phyloP scores from a whole-genome alignment of 1,140 invertebrate species.

The Bradynema listronoti region DNA sequence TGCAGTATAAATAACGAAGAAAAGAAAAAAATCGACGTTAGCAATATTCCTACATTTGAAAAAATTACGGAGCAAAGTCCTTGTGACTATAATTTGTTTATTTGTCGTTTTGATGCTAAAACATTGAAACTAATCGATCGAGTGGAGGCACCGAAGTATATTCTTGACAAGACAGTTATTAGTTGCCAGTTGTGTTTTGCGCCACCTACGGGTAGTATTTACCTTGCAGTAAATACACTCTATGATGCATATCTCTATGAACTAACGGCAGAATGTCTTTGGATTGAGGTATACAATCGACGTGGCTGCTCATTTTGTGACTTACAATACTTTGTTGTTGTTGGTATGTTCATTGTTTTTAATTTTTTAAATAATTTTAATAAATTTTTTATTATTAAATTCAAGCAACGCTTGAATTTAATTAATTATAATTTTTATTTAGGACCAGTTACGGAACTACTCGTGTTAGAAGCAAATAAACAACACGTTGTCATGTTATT shows the following conservation, averaged over 20 bases:
- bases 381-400: conserved; percentile 7
- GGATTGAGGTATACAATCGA: conserved; percentile 29
- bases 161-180: conserved; percentile 19
- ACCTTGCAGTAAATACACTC: conserved; percentile 43
- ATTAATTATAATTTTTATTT: conserved; percentile 9
- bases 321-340: conserved; percentile 32
- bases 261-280: conserved; percentile 17
- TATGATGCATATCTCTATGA: conserved; percentile 42
- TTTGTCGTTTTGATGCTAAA: conserved; percentile 8
- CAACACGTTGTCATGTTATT: conserved; percentile 24
- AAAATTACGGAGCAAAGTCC: background rate
- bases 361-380: background rate
- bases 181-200: conserved; percentile 33
- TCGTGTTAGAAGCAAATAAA: conserved; percentile 27
- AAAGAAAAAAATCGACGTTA: background rate
- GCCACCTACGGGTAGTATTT: conserved; percentile 32
- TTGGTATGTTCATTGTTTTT: conserved; percentile 30
- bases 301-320: conserved; percentile 23
- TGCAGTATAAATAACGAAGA: background rate
- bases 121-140: conserved; percentile 1
- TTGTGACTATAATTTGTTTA: background rate
- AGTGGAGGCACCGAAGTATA: conserved; percentile 5
- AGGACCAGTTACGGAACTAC: conserved; percentile 28
- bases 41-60: background rate
- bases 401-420: background rate